Evolutionary conservation across 2,888 invertebrate genomes (phyloP).

Genomic region (Erynnis tages): DNA sequence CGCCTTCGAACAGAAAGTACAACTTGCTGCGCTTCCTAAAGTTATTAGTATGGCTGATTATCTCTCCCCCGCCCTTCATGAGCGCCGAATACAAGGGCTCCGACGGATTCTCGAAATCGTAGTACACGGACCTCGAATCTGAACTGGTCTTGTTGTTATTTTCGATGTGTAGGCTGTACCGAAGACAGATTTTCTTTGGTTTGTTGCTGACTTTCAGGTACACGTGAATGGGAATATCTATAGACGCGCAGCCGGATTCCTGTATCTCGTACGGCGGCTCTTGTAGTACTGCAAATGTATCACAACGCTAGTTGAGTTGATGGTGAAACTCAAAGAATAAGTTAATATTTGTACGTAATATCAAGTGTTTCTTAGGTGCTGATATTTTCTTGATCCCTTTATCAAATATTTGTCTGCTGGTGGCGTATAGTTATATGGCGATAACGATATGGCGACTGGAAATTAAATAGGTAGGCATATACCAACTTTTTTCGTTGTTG

Average conservation of each 20-base stretch:
- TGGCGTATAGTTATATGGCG: too few species aligned
- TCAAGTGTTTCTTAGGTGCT: too few species aligned
- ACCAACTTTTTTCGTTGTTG: too few species aligned
- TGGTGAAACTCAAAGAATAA: background rate
- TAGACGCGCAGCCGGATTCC: slow-evolving; percentile 72
- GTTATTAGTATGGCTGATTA: slow-evolving; percentile 53
- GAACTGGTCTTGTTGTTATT: slow-evolving; percentile 61
- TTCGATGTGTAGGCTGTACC: slow-evolving; percentile 69
- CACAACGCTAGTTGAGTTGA: background rate
- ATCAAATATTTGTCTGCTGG: too few species aligned
- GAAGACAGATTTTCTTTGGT: slow-evolving; percentile 69
- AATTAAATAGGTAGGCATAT: too few species aligned
- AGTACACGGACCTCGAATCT: slow-evolving; percentile 65
- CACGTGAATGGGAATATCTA: slow-evolving; percentile 74
- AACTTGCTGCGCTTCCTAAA: slow-evolving; percentile 44
- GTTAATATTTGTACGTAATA: background rate
- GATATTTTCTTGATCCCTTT: too few species aligned
- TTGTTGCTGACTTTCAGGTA: slow-evolving; percentile 69
- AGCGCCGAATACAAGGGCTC: slow-evolving; percentile 61
- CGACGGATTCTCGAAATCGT: slow-evolving; percentile 69
- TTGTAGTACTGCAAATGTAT: slow-evolving; percentile 63
- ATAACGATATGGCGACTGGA: too few species aligned
- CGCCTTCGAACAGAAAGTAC: slow-evolving; percentile 53
- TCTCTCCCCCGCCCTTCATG: slow-evolving; percentile 68
- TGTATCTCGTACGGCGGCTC: slow-evolving; percentile 78